Evolutionary conservation across 2,797 vertebrate genomes (phyloP), one percentile per base, ranked within the genome.

Genomic region (Brotula barbata): DNA sequence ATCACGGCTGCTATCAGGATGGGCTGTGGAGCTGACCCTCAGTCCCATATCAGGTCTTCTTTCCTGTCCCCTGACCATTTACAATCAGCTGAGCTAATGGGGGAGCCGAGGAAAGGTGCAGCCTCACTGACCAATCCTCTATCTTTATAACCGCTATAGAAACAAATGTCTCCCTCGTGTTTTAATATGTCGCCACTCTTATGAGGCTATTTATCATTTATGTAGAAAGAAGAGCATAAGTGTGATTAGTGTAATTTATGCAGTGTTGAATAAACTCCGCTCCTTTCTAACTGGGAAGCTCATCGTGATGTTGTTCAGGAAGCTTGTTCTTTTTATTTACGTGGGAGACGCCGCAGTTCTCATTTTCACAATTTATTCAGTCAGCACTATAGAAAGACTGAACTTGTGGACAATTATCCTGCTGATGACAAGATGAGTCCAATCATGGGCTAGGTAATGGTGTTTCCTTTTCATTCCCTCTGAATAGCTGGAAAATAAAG

Each of bases 401-500:
- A 87, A 86, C 83, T 76, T 64, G 58, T 46, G 66, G 58, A 71
- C 75, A 84, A 81, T 87, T 88, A 86, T 81, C 52, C 64, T 11
- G 17, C 66, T 73, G 78, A 86, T 77, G 75, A 87, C 79, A 75
- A 80, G 81, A 77, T 85, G 72, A 79, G 80, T 80, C 78, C 79
- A 85, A 83, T 88, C 76, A 83, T 43, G 37, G 58, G 56, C 45
- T 43, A 43, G 53, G 72, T 83, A 85, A 85, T 83, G 55, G 74
- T 37, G 72, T 81, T 80, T 85, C 64, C 22, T 71, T 81, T 79
- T 76, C 58, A 62, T 73, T 70, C 57, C 31, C 75, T 51, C 47
- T 64, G 63, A 87, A 85, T 84, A 73, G 77, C 73, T 67, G 64
- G 67, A 64, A 84, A 87, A 81, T 82, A 85, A 86, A 85, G 76